Evolutionary conservation across 2,113 vertebrate species (phyloP).

Genomic region (Garra rufa): DNA sequence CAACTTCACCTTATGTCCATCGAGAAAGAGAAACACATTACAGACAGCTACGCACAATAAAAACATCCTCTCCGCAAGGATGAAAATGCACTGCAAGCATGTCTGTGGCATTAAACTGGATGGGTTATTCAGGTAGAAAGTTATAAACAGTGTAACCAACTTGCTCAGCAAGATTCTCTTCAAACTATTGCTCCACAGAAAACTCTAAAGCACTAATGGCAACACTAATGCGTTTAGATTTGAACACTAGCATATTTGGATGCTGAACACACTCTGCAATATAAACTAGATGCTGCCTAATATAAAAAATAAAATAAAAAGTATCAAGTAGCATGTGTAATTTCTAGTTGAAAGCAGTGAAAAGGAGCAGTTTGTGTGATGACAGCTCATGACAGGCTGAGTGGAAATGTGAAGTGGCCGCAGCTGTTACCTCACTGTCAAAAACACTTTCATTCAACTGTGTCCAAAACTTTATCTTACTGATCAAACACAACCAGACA

Average conservation of each 20-base stretch:
- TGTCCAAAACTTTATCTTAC: not conserved
- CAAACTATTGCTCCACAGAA: not conserved
- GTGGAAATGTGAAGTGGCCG: not conserved
- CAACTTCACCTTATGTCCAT: not conserved
- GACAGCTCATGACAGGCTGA: not conserved
- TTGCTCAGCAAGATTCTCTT: not conserved
- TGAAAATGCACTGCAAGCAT: not conserved
- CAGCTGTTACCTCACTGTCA: not conserved
- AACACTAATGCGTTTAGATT: not conserved
- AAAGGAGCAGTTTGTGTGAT: not conserved
- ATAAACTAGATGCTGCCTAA: not conserved
- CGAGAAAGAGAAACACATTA: not conserved
- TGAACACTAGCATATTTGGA: not conserved
- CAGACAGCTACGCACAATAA: not conserved
- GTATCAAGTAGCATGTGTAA: constrained; percentile 6
- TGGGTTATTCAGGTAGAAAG: not conserved
- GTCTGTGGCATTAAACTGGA: not conserved
- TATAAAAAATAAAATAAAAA: constrained; percentile 3
- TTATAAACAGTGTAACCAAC: not conserved
- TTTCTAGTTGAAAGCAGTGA: not conserved
- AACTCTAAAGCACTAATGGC: not conserved
- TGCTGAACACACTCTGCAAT: not conserved
- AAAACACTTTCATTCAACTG: constrained; percentile 8
- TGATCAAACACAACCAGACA: not conserved
- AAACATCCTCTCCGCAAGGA: not conserved